phyloP scores from a whole-genome alignment of 2,888 invertebrate species.

The Diaprepes abbreviatus region DNA sequence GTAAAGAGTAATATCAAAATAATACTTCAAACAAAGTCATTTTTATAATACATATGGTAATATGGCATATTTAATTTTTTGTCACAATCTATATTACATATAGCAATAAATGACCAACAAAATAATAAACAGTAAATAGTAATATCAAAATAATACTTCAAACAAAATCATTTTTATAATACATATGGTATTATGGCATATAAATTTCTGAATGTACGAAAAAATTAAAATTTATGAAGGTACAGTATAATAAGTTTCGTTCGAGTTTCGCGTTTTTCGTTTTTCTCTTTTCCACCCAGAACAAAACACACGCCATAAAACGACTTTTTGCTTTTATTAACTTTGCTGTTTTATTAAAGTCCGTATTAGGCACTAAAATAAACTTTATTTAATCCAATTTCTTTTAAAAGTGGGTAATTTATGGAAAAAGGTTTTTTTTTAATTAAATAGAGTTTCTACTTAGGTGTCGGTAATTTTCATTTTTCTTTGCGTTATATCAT shows the following conservation, averaged over 20 bases:
- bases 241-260: neutral
- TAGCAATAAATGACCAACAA: no score
- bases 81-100: no score
- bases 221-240: conserved; percentile 15
- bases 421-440: neutral
- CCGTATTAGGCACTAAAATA: conserved; percentile 10
- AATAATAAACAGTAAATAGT: no score
- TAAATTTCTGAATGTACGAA: neutral
- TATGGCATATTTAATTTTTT: no score
- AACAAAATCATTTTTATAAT: neutral
- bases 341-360: conserved; percentile 18
- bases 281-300: conserved; percentile 13
- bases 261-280: neutral
- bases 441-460: neutral
- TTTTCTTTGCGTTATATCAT: no score
- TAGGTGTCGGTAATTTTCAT: no score
- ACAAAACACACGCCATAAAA: conserved; percentile 15
- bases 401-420: conserved; percentile 6
- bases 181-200: neutral
- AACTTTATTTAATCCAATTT: conserved; percentile 15
- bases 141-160: no score
- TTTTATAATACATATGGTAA: neutral
- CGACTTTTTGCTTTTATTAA: conserved; percentile 16
- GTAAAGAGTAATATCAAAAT: no score
- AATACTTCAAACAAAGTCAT: no score